phyloP scores from a whole-genome alignment of 2,888 invertebrate genomes.

The Drosophila anceps region DNA sequence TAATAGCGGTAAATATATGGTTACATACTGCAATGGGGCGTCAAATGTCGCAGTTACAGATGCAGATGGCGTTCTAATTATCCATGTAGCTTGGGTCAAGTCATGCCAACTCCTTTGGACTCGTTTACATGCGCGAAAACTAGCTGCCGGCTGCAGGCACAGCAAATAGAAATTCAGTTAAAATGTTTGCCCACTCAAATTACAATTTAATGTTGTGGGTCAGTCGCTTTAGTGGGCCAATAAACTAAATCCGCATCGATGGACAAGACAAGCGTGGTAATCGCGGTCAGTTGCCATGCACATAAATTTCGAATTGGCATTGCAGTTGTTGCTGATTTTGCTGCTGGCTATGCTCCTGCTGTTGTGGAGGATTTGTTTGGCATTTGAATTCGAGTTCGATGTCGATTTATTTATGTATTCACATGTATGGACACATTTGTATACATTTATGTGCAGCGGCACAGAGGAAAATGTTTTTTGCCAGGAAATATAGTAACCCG shows the following conservation, averaged over 20 bases:
- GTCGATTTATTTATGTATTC: conserved; percentile 72
- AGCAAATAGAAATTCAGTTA: conserved; percentile 52
- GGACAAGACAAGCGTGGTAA: conserved; percentile 64
- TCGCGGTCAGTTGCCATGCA: conserved; percentile 63
- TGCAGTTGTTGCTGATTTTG: conserved; percentile 41
- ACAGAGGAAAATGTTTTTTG: conserved; percentile 33
- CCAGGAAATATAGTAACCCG: conserved; percentile 40
- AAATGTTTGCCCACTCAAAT: conserved; percentile 79
- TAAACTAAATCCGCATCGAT: conserved; percentile 68
- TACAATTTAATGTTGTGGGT: conserved; percentile 80
- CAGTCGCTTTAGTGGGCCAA: conserved; percentile 78
- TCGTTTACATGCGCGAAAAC: conserved; percentile 41
- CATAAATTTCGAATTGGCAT: conserved; percentile 73
- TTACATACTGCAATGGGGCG: conserved; percentile 59
- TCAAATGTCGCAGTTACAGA: conserved; percentile 57
- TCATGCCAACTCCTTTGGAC: conserved; percentile 20
- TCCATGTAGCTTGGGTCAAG: conserved; percentile 23
- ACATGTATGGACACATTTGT: conserved; percentile 44
- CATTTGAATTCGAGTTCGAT: conserved; percentile 63
- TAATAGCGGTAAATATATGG: conserved; percentile 45
- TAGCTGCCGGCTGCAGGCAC: conserved; percentile 6
- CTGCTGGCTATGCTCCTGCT: conserved; percentile 43
- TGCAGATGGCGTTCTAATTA: conserved; percentile 55
- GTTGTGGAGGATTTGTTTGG: conserved; percentile 40
- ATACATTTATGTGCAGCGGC: conserved; percentile 40